Percentiles rank a stretch among this genome's conserved stretches.
These are phyloP conservation scores for Dryas iulia DNA, from an alignment of 1,140 invertebrate species.

Conservation along the genomic window DNA sequence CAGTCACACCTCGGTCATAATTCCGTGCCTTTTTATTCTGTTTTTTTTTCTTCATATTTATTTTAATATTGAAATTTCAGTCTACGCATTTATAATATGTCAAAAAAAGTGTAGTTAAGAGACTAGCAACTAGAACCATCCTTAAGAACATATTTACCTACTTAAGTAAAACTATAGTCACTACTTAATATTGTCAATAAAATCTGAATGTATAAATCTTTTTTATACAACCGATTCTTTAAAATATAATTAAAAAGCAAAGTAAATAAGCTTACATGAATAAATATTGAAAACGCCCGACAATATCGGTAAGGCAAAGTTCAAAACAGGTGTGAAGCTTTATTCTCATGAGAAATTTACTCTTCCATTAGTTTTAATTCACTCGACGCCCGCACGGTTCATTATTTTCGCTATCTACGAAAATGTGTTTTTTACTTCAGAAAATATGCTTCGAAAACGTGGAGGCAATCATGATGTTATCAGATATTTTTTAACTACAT, in stretches of 20 bases:
- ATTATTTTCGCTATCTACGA: constrained; percentile 56
- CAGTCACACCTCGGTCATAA: too few relatives aligned
- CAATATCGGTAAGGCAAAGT: constrained; percentile 17
- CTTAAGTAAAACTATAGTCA: too few relatives aligned
- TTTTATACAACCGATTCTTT: not conserved
- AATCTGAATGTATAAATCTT: not conserved
- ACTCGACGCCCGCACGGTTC: constrained; percentile 56
- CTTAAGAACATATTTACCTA: too few relatives aligned
- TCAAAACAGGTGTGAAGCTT: constrained; percentile 20
- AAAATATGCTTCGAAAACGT: not conserved
- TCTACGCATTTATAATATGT: too few relatives aligned
- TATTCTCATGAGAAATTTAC: constrained; percentile 74
- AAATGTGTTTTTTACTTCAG: constrained; percentile 24
- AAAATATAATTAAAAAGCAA: not conserved
- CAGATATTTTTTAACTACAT: not conserved
- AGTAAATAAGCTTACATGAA: constrained; percentile 8
- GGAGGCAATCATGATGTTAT: not conserved
- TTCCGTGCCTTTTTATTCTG: too few relatives aligned
- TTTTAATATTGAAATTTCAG: too few relatives aligned
- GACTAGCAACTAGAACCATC: too few relatives aligned
- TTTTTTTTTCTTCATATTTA: too few relatives aligned
- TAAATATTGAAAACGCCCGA: constrained; percentile 8
- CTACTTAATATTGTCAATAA: not conserved
- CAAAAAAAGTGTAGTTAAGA: too few relatives aligned
- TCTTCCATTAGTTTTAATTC: constrained; percentile 78